Base-by-base conservation (phyloP, 2,113 vertebrate species). In the Blennius ocellaris region DNA sequence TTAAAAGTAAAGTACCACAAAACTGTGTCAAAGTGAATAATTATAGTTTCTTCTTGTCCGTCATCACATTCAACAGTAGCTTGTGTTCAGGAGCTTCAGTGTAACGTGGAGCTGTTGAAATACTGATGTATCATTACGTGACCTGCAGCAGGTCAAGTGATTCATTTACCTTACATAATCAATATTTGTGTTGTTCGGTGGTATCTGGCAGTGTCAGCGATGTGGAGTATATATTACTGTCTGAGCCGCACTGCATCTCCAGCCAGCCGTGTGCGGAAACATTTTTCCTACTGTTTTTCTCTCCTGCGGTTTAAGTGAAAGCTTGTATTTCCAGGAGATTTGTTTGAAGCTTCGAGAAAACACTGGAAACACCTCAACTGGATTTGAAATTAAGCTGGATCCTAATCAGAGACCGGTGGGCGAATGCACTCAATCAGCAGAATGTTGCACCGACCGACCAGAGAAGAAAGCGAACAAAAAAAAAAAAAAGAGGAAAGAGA, bases 241-340 rank as follows among this genome's bases (percentile, higher is more conserved):
- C 58, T 68, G 69, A 86, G 53, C 30, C 1, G 61, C 61, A 60
- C 59, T 56, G 8, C 2, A 11, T 68, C 55, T 53, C 6, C 30
- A 56, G 65, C 57, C 71, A 54, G 69, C 63, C 85, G 81, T 83
- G 57, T 71, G 89, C 77, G 58, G 41, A 77, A 87, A 75, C 80
- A 81, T 71, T 88, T 30, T 85, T 64, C 57, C 80, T 73, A 2
- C 40, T 5, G 2, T 71, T 61, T 59, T 69, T 68, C 57, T 59
- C 45, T 71, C 41, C 47, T 67, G 85, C 5, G 82, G 86, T 87
- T 90, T 71, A 76, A 30, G 59, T 68, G 52, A 82, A 71, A 64
- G 75, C 68, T 82, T 37, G 72, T 66, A 62, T 87, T 89, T 89
- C 80, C 86, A 85, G 84, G 68, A 85, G 83, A 89, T 89, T 87